Base-by-base conservation (phyloP, 2,888 invertebrate species). In the Zele albiditarsus region DNA sequence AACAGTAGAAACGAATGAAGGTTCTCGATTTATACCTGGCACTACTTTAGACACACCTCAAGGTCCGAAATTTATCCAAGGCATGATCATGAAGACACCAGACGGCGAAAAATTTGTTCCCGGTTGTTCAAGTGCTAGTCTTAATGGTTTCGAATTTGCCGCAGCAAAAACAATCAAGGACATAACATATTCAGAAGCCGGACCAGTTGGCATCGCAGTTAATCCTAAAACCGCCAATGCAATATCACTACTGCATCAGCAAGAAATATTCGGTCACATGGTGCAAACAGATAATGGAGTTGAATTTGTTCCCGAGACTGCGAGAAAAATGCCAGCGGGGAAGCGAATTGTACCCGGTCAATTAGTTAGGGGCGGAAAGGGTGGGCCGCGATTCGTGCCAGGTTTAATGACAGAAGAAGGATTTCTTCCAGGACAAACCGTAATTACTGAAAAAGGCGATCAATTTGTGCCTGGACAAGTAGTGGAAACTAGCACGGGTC, bases 391-490 rank as follows among this genome's bases (percentile, higher is more conserved):
- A 75, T 94, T 94, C 87, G 93, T 94, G 14, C 94, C 94, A 0
- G 94, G 94, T 71, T 92, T 92, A 83, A 92, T 93, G 91, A 91
- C 93, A 0, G 92, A 93, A 82, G 92, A 92, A 58, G 91, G 92
- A 73, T 94, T 94, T 82, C 91, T 94, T 20, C 93, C 94, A 0
- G 94, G 94, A 3, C 94, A 94, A 89, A 91, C 93, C 78, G 93
- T 94, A 0, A 92, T 91, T 81, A 94, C 94, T 6, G 93, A 94
- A 84, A 92, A 92, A 76, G 94, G 94, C 5, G 93, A 93, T 81
- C 93, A 94, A 80, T 94, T 94, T 83, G 92, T 94, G 4, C 93
- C 94, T 0, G 94, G 94, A 0, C 94, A 94, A 89, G 93, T 94
- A 0, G 92, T 94, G n/a, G 93, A 94, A 82, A 94, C 94, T 2